phyloP scores from a whole-genome alignment of 2,888 invertebrate species.

The Erpobdella octoculata region DNA sequence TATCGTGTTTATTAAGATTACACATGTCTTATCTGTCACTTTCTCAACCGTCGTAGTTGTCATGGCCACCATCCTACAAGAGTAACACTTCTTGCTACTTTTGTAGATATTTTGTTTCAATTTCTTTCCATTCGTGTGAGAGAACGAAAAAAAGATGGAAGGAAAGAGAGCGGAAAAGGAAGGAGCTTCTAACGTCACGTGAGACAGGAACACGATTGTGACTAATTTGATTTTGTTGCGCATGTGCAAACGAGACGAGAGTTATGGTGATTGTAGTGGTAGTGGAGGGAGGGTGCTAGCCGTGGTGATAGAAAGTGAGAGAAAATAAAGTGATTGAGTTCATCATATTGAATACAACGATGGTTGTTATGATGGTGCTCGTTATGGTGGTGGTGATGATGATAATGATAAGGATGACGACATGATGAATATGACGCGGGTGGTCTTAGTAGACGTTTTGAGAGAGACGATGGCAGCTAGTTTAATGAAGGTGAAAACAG shows the following conservation, averaged over 20 bases:
- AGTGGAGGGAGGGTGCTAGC: neutral
- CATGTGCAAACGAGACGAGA: neutral
- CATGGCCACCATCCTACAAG: no score
- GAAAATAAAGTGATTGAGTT: neutral
- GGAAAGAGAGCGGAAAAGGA: neutral
- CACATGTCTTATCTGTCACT: no score
- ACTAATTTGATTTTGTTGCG: neutral
- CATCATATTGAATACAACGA: neutral
- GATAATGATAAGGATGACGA: neutral
- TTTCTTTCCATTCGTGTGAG: no score
- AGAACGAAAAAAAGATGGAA: neutral
- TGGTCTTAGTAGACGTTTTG: neutral
- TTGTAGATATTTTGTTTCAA: no score
- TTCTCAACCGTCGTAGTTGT: no score
- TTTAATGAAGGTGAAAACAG: neutral
- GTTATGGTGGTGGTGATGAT: neutral
- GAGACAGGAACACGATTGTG: no score
- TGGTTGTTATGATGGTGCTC: neutral
- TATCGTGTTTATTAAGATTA: no score
- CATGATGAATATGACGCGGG: neutral
- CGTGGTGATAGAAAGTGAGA: neutral
- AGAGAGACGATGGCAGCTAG: neutral
- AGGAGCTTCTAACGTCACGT: neutral
- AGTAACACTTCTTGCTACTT: no score
- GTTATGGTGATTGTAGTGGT: constrained; percentile 8